Evolutionary conservation across 2,113 vertebrate species (phyloP), one percentile per base, ranked within the genome.

Genomic region (Ptilonorhynchus violaceus): DNA sequence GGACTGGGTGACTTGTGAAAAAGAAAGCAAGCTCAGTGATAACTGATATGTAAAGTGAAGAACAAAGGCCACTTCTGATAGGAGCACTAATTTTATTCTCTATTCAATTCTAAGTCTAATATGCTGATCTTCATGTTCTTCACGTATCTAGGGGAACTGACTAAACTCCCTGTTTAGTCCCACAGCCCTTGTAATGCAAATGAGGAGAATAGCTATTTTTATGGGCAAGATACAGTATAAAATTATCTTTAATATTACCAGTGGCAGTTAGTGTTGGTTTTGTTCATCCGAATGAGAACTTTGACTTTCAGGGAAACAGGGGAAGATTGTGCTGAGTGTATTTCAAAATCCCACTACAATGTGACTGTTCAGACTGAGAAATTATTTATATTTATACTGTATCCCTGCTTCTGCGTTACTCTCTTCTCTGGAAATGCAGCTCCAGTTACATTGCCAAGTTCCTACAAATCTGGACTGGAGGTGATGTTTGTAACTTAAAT

Each of bases 1-100:
- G 66, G 27, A 44, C 11, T 63, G 3, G 0, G 21, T 85, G 64
- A 53, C 31, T 33, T 2, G 4, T 15, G 9, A 10, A 4, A 1
- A 6, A 16, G 41, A 72, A 37, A 31, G 7, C 2, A 86, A 50
- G 8, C 15, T 64, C 31, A 33, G 11, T 21, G 8, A 30, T 50
- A 59, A 58, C 13, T 33, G 21, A 41, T 15, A 37, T 7, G 2
- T 39, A 30, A 84, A 69, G 27, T 33, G 33, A 72, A 76, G 17
- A 49, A 62, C 47, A 58, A 49, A 67, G 47, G 62, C 42, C 33
- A 33, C 15, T 85, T 72, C 44, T 89, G 21, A 56, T 39, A 21
- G 33, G 15, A 89, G 15, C 22, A 52, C 15, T 79, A 16, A 53
- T 50, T 85, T 63, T 60, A 47, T 56, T 67, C 13, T 69, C 39